These are phyloP conservation scores for Temnothorax unifasciatus DNA, from an alignment of 2,888 invertebrate genomes.

Conservation along the genomic window DNA sequence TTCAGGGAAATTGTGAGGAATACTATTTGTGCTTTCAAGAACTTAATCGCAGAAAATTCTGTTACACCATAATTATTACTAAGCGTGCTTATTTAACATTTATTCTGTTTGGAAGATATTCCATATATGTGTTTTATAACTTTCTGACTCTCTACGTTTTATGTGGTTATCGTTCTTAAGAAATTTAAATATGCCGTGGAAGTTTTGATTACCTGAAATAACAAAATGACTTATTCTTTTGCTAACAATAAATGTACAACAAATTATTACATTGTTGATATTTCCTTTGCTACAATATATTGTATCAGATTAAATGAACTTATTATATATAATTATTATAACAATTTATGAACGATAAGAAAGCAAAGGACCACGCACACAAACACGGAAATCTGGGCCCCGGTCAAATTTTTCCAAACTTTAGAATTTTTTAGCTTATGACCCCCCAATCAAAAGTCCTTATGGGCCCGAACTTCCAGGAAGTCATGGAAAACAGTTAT, in stretches of 20 bases:
- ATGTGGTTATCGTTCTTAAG: neutral
- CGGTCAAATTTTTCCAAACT: too few relatives aligned
- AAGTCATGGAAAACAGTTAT: too few relatives aligned
- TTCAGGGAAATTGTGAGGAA: neutral
- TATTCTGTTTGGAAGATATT: neutral
- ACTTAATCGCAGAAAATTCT: neutral
- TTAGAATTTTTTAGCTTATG: too few relatives aligned
- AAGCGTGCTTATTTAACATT: neutral
- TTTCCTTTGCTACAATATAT: neutral
- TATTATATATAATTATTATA: neutral
- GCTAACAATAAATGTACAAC: neutral
- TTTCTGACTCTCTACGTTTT: neutral
- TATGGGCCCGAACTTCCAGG: too few relatives aligned
- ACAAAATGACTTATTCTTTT: neutral
- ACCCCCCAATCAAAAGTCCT: too few relatives aligned
- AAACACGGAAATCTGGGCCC: too few relatives aligned
- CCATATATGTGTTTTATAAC: neutral
- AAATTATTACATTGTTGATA: neutral
- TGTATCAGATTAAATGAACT: neutral
- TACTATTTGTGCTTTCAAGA: neutral
- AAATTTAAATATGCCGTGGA: conserved; percentile 43
- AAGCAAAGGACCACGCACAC: too few relatives aligned
- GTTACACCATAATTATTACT: neutral
- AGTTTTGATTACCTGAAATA: conserved; percentile 44
- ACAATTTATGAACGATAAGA: neutral